Evolutionary conservation across 2,888 invertebrate species (phyloP), one percentile per base, ranked within the genome.

Genomic region (Cantharis lateralis): DNA sequence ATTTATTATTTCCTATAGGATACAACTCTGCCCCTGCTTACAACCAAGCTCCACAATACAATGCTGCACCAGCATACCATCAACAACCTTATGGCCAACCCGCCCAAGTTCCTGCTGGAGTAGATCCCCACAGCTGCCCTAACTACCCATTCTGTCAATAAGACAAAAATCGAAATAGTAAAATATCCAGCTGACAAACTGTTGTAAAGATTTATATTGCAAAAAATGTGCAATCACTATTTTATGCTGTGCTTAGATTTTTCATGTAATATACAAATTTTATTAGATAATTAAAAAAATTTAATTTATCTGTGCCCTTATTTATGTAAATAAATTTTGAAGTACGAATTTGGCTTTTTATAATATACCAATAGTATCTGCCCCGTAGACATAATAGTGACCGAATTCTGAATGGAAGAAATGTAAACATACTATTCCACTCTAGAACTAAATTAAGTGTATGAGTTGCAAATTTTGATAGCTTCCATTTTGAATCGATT

Each of bases 141-240:
- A 88, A 88, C 84, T 88, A 88, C 79, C 88, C 88, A 61, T 88
- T 87, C 87, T 88, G 88, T 80, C 86, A 86, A 82, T 87, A 86
- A 84, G 28, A 74, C 76, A 68, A 16, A 15, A 72, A 72, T 5
- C 48, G 63, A 69, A 69, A 63, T 78, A 79, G 80, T 78, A 76
- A 82, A 77, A 81, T 78, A 82, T 81, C 83, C 83, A 84, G 84
- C 83, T 84, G 84, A 84, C 84, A 82, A 83, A 83, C 83, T 78
- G 81, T 81, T 82, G 81, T 81, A 78, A 73, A 24, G 68, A 76
- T 80, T 76, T 70, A 77, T 74, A 63, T 28, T 48, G 26, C 48
- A 62, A 66, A 68, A 15, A 28, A 79, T 70, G 79, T 82, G 71
- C 79, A 80, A 76, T 82, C 80, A 72, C 79, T 80, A 62, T 78